Evolutionary conservation across 2,797 vertebrate genomes (phyloP), one percentile per base, ranked within the genome.

Genomic region (Rallus crepitans): DNA sequence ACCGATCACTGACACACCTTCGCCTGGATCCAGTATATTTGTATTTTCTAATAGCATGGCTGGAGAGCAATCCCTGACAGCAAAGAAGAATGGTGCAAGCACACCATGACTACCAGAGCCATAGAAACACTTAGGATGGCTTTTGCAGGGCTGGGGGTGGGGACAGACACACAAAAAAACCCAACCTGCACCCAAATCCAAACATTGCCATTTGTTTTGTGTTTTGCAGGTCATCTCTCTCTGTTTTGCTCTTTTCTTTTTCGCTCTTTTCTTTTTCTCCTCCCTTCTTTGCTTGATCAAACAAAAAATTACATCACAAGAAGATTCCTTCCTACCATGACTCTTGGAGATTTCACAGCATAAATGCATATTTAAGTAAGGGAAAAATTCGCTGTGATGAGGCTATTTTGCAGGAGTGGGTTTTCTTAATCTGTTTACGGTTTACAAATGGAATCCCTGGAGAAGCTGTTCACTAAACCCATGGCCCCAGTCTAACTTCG

Each of bases 351-450:
- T 82, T 85, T 89, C 89, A 68, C 76, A 92, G 39, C 68, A 75
- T 15, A 89, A 94, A 93, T 65, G 63, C 14, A 94, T 72, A 86
- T 92, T 91, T 90, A 92, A 87, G 31, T 57, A 89, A 56, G 23
- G 48, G 35, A 20, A 90, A 86, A 87, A 94, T 17, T 88, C 55
- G 63, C 69, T 64, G n/a, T 77, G 81, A 96, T 94, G 53, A 95
- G 60, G 53, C 28, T 95, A 42, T 93, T 93, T 94, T 92, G 73
- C 21, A 78, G 79, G 35, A 90, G 35, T 84, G 56, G 33, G 15
- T 86, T 96, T 96, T 96, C 76, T 91, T 95, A 93, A 90, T 90
- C 76, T 89, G 69, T 80, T 92, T 94, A 83, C 50, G 56, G 81
- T 84, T 96, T 90, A 79, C 84, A 94, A 95, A 96, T 69, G 27